Evolutionary conservation across 2,888 invertebrate species (phyloP), one percentile per base, ranked within the genome.

Genomic region (Cactoblastis cactorum): DNA sequence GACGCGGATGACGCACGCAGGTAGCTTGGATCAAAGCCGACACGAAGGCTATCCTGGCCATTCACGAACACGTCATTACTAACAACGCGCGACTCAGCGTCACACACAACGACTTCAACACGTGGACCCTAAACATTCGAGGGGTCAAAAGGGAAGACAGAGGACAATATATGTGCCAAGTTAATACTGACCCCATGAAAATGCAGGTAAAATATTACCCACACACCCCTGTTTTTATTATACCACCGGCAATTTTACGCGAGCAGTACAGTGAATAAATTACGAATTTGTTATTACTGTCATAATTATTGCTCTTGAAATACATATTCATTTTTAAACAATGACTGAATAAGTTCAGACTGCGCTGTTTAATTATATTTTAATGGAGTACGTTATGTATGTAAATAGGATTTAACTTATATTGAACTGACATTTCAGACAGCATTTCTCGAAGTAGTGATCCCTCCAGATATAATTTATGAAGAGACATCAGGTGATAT

Each of bases 1-100:
- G 55, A 55, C 61, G 58, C 47, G 55, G 51, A 55, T 49, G 50
- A 45, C 60, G 59, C 65, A 67, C 58, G 74, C 90, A 97, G 97
- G 97, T 97, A 75, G 97, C 97, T 66, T 97, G 97, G 97, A 96
- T 97, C 88, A 97, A 97, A 88, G 96, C 96, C 60, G 96, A 97
- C 89, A 96, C 96, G 62, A 97, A 96, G 90, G 97, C 97, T 65
- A 96, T 97, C 80, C 92, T 97, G 79, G 97, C 97, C 63, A 97
- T 97, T 80, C 96, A 97, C 88, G 96, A 97, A 82, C 95, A 96
- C 85, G 97, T 97, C 78, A 97, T 97, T 89, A 96, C 97, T 69
- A 96, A 96, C 92, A 96, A 96, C 91, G 95, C 95, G 65, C 91
- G 97, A 71, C 92, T 96, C 74, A 94, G 95, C 69, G 96, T 97